Evolutionary conservation across 2,797 vertebrate genomes (phyloP).

Genomic region (Pseudomugil tenellus): DNA sequence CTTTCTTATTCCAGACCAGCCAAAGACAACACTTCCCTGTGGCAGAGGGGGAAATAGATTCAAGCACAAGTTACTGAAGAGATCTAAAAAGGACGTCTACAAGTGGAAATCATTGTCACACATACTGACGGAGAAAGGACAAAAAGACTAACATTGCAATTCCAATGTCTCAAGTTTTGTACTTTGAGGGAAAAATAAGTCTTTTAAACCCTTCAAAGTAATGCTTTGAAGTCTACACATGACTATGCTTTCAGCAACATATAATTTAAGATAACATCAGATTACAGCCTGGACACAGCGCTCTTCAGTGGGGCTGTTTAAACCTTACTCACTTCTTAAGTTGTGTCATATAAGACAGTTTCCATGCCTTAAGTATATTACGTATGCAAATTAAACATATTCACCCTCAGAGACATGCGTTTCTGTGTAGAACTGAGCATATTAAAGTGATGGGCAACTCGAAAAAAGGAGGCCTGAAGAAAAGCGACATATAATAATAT

Average conservation of each 20-base stretch:
- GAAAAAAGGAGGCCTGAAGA: not conserved
- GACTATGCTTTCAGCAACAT: conserved; percentile 17
- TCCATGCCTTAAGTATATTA: not conserved
- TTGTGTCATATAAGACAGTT: not conserved
- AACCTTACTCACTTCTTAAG: not conserved
- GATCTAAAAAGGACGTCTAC: conserved; percentile 14
- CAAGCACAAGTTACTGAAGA: not conserved
- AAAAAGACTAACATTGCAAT: not conserved
- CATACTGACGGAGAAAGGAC: not conserved
- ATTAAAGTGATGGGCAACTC: conserved; percentile 12
- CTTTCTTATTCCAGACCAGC: conserved; percentile 27
- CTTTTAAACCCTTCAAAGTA: not conserved
- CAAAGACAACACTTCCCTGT: conserved; percentile 21
- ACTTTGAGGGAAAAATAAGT: conserved; percentile 2
- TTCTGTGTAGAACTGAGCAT: not conserved
- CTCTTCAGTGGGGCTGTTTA: conserved; percentile 10
- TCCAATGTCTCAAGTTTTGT: not conserved
- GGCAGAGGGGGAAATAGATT: conserved; percentile 35
- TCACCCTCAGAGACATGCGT: conserved; percentile 6
- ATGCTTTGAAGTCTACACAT: not conserved
- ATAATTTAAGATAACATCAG: conserved; percentile 19
- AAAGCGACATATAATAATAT: not conserved
- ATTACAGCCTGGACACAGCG: conserved; percentile 14
- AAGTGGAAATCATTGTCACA: not conserved
- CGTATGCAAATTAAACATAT: conserved; percentile 2